These are phyloP conservation scores for Prunella strophiata DNA, from an alignment of 2,797 vertebrate genomes.

Conservation along the genomic window DNA sequence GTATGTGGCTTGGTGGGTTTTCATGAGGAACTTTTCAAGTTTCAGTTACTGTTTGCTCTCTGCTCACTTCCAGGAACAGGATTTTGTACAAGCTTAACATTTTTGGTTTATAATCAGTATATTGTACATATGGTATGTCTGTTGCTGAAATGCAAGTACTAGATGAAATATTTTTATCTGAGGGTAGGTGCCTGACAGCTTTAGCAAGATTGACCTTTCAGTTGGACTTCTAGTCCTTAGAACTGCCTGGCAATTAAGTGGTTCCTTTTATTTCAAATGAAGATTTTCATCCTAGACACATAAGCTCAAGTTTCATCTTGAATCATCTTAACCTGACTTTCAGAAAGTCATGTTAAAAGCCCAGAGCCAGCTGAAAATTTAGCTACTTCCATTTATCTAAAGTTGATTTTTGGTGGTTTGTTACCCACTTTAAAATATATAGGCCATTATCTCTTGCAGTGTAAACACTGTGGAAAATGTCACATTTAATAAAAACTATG, in stretches of 20 bases:
- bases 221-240: background rate
- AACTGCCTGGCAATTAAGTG: background rate
- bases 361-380: conserved; percentile 21
- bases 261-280: conserved; percentile 12
- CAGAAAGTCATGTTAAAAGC: conserved; percentile 6
- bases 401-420: conserved; percentile 32
- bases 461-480: conserved; percentile 56
- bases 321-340: conserved; percentile 1
- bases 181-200: background rate
- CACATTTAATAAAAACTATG: conserved; percentile 50
- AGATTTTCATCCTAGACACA: conserved; percentile 11
- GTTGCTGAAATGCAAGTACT: background rate
- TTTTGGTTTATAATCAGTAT: conserved; percentile 21
- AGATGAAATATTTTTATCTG: background rate
- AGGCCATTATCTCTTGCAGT: conserved; percentile 37
- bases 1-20: conserved; percentile 23
- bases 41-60: conserved; percentile 44
- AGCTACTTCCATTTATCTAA: background rate
- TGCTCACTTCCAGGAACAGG: conserved; percentile 20
- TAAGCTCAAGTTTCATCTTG: background rate
- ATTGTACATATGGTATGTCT: background rate
- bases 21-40: background rate
- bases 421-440: conserved; percentile 41
- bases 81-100: background rate
- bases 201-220: background rate